phyloP scores from a whole-genome alignment of 1,140 invertebrate species.

The Chionoecetes opilio region DNA sequence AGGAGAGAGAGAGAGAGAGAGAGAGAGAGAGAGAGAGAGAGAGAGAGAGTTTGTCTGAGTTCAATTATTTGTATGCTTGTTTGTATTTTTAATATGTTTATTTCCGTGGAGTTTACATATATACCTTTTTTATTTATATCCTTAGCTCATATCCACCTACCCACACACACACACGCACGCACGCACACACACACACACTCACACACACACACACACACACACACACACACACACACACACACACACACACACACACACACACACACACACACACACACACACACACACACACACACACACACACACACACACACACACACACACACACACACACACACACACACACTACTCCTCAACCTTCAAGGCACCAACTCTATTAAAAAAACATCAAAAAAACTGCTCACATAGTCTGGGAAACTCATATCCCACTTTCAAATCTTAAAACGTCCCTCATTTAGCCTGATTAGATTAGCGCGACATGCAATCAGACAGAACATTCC shows the following conservation, averaged over 20 bases:
- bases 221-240: background rate
- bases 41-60: too few relatives aligned
- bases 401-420: background rate
- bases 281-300: background rate
- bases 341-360: background rate
- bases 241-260: background rate
- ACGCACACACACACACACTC: too few relatives aligned
- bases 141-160: too few relatives aligned
- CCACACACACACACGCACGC: too few relatives aligned
- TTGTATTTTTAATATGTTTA: too few relatives aligned
- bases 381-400: too few relatives aligned
- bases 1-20: too few relatives aligned
- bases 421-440: background rate
- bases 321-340: constrained; percentile 27
- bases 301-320: background rate
- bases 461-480: background rate
- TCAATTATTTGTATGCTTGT: too few relatives aligned
- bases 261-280: background rate
- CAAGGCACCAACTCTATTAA: background rate
- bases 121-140: background rate
- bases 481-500: background rate
- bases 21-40: too few relatives aligned
- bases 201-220: background rate
- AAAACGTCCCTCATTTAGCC: background rate
- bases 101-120: background rate